Percentiles rank a stretch among this genome's conserved stretches.
phyloP scores from a whole-genome alignment of 2,797 vertebrate genomes.

The Acestrorhynchus altus region DNA sequence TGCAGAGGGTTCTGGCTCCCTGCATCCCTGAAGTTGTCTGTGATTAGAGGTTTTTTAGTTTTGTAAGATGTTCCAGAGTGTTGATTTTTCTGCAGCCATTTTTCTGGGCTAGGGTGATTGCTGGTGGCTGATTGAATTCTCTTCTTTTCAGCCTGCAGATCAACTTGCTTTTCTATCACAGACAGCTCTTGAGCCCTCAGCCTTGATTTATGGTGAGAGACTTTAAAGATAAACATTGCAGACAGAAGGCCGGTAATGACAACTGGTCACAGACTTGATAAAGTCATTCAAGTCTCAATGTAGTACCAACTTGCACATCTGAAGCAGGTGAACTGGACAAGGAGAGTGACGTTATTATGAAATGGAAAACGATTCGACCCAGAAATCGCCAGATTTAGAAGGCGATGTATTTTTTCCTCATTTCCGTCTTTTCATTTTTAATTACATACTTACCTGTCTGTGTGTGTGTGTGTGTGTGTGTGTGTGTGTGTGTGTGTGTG shows the following conservation, averaged over 20 bases:
- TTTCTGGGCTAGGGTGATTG: constrained; percentile 4
- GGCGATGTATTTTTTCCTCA: background rate
- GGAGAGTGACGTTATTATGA: background rate
- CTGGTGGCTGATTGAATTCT: constrained; percentile 2
- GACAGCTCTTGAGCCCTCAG: constrained; percentile 3
- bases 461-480: background rate
- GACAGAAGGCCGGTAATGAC: background rate
- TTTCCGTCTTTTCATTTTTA: background rate
- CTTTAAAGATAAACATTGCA: constrained; percentile 12
- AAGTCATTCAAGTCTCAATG: background rate
- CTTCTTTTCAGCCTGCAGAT: background rate
- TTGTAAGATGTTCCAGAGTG: background rate
- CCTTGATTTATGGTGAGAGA: constrained; percentile 5
- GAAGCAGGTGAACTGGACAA: background rate
- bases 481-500: constrained; percentile 9
- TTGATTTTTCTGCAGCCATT: background rate
- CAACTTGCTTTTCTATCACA: background rate
- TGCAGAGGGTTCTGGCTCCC: background rate
- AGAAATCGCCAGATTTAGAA: background rate
- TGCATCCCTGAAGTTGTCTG: background rate
- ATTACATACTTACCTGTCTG: background rate
- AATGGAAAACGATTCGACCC: background rate
- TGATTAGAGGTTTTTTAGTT: background rate
- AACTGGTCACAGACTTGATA: constrained; percentile 1
- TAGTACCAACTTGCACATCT: background rate